Conservation (phyloP, 2,888 invertebrate genomes). For the Hesperia comma region DNA sequence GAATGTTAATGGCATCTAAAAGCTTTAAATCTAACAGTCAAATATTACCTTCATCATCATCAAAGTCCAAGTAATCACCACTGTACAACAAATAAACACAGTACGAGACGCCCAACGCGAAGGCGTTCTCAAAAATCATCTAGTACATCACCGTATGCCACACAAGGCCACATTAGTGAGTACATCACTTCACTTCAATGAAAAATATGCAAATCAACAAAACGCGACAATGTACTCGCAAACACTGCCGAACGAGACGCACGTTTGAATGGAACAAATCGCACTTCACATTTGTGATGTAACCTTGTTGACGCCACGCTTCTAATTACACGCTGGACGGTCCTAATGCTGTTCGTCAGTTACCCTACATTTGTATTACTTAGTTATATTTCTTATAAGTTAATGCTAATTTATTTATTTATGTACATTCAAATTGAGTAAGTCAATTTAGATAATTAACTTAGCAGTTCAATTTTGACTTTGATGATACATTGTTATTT, state of each 20-base stretch:
- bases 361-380: neutral
- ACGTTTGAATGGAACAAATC: constrained; percentile 59
- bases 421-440: too few relatives aligned
- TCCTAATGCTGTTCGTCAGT: neutral
- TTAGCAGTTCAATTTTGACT: too few relatives aligned
- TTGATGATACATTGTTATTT: too few relatives aligned
- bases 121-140: constrained; percentile 71
- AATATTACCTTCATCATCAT: constrained; percentile 59
- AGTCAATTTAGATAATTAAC: too few relatives aligned
- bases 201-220: constrained; percentile 14
- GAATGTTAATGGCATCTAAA: too few relatives aligned
- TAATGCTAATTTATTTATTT: too few relatives aligned
- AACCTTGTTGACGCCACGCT: constrained; percentile 56
- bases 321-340: constrained; percentile 50
- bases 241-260: constrained; percentile 42
- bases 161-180: constrained; percentile 13
- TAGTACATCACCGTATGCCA: constrained; percentile 53
- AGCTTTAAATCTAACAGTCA: too few relatives aligned
- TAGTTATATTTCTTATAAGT: too few relatives aligned
- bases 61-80: constrained; percentile 64
- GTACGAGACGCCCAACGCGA: constrained; percentile 58
- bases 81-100: constrained; percentile 57
- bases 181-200: constrained; percentile 20
- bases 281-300: constrained; percentile 58
- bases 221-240: constrained; percentile 18